Percentiles rank a stretch among this genome's conserved stretches.
Conservation (phyloP, 2,888 invertebrate species). For the Metellina segmentata region DNA sequence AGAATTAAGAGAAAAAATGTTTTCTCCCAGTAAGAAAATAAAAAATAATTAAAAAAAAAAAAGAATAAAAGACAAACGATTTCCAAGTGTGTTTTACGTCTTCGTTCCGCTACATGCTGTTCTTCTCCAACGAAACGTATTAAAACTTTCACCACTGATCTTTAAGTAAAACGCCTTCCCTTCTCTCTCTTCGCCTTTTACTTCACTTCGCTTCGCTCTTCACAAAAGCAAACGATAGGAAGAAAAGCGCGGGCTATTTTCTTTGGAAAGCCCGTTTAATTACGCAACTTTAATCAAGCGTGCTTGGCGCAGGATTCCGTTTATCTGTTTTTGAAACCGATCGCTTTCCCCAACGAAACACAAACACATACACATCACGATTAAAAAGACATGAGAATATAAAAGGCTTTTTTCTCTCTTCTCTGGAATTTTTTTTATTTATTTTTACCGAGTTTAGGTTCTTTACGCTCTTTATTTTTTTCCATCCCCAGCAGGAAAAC, state of each 20-base stretch:
- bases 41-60: conserved; percentile 29
- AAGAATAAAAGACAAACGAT: conserved; percentile 68
- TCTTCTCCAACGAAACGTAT: conserved; percentile 70
- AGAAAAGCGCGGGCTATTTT: conserved; percentile 68
- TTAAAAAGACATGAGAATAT: conserved; percentile 72
- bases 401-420: conserved; percentile 44
- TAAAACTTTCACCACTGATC: conserved; percentile 76
- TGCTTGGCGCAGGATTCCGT: conserved; percentile 53
- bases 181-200: conserved; percentile 18
- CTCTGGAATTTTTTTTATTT: conserved; percentile 4
- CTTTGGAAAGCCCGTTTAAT: conserved; percentile 73
- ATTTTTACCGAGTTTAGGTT: conserved; percentile 26
- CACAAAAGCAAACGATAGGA: conserved; percentile 66
- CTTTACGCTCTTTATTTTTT: conserved; percentile 57
- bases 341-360: conserved; percentile 51
- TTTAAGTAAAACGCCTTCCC: conserved; percentile 71
- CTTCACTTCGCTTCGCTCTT: conserved; percentile 52
- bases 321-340: conserved; percentile 76
- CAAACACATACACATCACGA: conserved; percentile 71
- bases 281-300: conserved; percentile 76
- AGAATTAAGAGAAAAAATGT: conserved; percentile 64
- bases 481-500: conserved; percentile 48
- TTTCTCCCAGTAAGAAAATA: conserved; percentile 19
- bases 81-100: conserved; percentile 75
- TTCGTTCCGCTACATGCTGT: conserved; percentile 72